phyloP scores from a whole-genome alignment of 1,140 invertebrate genomes.

The Dufourea novaeangliae region DNA sequence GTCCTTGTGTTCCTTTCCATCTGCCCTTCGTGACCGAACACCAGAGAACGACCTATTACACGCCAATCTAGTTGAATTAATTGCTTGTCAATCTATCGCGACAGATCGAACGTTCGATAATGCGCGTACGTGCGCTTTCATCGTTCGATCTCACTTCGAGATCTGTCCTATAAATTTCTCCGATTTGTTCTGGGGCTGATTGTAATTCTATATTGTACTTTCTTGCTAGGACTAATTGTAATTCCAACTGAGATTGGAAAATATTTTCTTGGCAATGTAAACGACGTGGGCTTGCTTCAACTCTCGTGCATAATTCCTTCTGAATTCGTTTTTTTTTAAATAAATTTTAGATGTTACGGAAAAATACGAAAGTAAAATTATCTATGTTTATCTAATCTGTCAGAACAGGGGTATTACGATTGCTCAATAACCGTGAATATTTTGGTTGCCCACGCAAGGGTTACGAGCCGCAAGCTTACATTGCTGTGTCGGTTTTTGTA shows the following conservation, averaged over 20 bases:
- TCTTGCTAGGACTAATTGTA: not conserved
- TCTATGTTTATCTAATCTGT: no score
- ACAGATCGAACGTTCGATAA: not conserved
- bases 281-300: not conserved
- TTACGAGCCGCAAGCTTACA: no score
- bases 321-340: no score
- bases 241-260: not conserved
- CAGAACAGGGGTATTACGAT: no score
- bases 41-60: not conserved
- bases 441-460: no score
- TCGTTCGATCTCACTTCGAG: not conserved
- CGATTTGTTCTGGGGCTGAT: not conserved
- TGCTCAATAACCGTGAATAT: no score
- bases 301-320: no score
- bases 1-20: conserved; percentile 12
- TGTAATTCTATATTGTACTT: not conserved
- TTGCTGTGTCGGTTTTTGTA: no score
- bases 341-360: no score
- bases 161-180: not conserved
- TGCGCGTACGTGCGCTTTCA: no score
- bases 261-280: not conserved
- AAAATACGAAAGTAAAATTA: no score
- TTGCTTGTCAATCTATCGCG: not conserved
- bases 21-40: not conserved
- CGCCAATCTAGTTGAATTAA: not conserved